A percentile compares a stretch with the other conserved stretches of the same genome.
phyloP scores from a whole-genome alignment of 2,797 vertebrate genomes.

The Petrocephalus schoutedeni region DNA sequence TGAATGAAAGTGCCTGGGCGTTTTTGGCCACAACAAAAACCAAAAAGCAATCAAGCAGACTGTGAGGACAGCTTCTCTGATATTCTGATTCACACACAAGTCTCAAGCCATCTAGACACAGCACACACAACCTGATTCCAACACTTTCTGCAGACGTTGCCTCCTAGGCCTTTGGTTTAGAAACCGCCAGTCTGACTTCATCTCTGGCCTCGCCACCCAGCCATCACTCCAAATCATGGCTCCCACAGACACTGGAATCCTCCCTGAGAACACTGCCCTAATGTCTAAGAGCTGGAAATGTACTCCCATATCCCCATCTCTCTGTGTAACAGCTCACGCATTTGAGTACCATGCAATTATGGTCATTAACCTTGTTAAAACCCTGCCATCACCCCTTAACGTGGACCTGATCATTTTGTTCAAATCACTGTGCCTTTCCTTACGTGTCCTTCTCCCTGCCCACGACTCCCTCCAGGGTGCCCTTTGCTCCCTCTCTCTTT shows the following conservation, averaged over 20 bases:
- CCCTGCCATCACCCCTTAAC: neutral
- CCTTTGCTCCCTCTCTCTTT: neutral
- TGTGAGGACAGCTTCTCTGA: neutral
- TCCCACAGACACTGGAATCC: neutral
- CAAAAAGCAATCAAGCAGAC: neutral
- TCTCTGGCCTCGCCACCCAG: neutral
- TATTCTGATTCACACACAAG: neutral
- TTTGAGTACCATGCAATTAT: neutral
- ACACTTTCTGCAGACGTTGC: neutral
- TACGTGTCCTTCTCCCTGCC: neutral
- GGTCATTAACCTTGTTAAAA: neutral
- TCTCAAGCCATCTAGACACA: neutral
- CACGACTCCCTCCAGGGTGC: neutral
- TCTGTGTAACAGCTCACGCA: neutral
- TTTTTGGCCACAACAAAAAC: neutral
- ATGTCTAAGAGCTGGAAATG: neutral
- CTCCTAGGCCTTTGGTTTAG: neutral
- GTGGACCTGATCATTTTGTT: neutral
- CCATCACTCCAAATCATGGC: neutral
- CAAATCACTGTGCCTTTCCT: neutral
- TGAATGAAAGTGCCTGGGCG: neutral
- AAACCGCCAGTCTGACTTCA: neutral
- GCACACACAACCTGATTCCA: neutral
- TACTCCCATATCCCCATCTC: neutral
- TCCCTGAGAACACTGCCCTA: neutral